These are phyloP conservation scores for Nesometra sesokonis DNA, from an alignment of 35 echinoderm and acorn worm species.

Conservation along the genomic window DNA sequence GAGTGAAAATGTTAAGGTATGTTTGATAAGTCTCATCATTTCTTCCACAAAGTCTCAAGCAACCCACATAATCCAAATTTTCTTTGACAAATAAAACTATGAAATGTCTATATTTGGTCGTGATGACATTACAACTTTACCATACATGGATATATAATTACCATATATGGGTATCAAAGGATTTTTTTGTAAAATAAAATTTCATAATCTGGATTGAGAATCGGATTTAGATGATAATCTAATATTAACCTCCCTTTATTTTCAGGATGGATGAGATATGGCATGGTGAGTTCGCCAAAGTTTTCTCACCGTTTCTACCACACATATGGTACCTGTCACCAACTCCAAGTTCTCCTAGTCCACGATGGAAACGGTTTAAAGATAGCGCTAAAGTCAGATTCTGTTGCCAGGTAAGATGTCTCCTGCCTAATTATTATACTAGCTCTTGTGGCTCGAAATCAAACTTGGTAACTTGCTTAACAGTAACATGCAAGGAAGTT, in stretches of 20 bases:
- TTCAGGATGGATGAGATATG: constrained; percentile 93
- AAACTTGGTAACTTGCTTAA: no score
- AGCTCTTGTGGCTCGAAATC: no score
- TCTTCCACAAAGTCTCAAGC: no score
- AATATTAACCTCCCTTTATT: background rate
- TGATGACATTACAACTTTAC: no score
- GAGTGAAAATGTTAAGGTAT: no score
- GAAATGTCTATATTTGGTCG: no score
- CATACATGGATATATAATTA: no score
- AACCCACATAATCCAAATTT: no score
- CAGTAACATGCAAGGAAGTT: no score
- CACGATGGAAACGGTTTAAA: constrained; percentile 93
- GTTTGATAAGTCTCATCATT: no score
- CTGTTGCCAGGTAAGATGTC: constrained; percentile 85
- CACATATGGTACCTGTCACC: constrained; percentile 83
- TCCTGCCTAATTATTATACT: no score
- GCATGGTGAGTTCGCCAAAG: constrained; percentile 75
- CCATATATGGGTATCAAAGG: no score
- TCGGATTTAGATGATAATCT: background rate
- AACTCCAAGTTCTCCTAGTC: constrained; percentile 63
- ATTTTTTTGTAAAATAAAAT: background rate
- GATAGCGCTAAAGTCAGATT: constrained; percentile 97
- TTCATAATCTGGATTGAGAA: background rate
- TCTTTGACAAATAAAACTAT: background rate
- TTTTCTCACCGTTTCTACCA: constrained; percentile 71